Evolutionary conservation across 2,888 invertebrate species (phyloP), one percentile per base, ranked within the genome.

Genomic region (Brachycybe producta): DNA sequence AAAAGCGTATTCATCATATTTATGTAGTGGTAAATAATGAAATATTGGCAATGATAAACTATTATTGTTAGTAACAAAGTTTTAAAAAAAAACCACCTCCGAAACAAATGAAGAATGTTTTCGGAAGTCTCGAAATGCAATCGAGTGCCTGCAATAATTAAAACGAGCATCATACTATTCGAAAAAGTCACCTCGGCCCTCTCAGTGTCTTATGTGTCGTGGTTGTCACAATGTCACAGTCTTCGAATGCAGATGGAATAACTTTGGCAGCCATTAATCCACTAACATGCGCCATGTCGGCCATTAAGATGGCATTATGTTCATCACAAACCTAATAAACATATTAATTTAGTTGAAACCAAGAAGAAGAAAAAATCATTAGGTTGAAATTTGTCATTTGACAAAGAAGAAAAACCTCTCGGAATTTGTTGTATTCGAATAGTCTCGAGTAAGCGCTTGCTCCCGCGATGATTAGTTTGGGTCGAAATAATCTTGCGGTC

Each of bases 271-370:
- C 70, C 52, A 76, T 70, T 30, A 77, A 62, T 41, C 76, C 76
- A 57, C 73, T 73, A 40, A 77, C 72, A 61, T 77, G 76, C 27
- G 76, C 75, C 75, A 77, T 78, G 61, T 77, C 77, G 32, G 75
- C 71, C 67, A 77, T 61, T 49, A 77, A 61, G 49, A 68, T 65
- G 2, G 76, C 73, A 26, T 70, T 72, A 47, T 68, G 67, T 40
- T 68, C 68, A 61, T 66, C 60, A 50, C 62, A 66, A 49, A 76
- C 73, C 63, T 73, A 51, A 2, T 49, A 36, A n/a, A n/a, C n/a
- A 17, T 15, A 30, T 2, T 34, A 27, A 32, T 13, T 32, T 32
- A 32, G 11, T 32, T 32, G 34, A n/a, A n/a, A n/a, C n/a, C n/a
- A n/a, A n/a, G n/a, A n/a, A n/a, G n/a, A n/a, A n/a, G n/a, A n/a